Base-by-base conservation (phyloP, 2,113 vertebrate genomes). In the Ctenomys sociabilis region DNA sequence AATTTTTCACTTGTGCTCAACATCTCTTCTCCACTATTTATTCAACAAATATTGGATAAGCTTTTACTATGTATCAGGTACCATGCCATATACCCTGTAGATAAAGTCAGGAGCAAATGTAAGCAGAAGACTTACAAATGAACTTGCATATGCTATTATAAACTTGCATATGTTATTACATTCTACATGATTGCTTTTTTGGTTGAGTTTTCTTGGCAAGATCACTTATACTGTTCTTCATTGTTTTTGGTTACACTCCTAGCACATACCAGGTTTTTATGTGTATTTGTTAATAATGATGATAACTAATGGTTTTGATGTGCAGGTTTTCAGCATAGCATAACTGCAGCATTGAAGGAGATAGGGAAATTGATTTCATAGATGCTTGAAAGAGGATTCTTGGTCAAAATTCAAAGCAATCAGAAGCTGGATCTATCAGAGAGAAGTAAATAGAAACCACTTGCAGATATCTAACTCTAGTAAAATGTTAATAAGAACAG, bases 1-100 rank as follows among this genome's bases (percentile, higher is more conserved):
- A 86, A 92, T 35, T 73, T 82, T 95, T 96, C 13, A 72, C 73
- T 83, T 32, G 32, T 93, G 11, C 7, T 85, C 49, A 7, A 49
- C 73, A 22, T 81, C 12, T 93, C 49, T 32, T 96, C n/a, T 91
- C 94, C 4, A n/a, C n/a, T 82, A 63, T 52, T 92, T 83, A 59
- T 59, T 96, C 59, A 77, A 68, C 22, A 93, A 91, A 52, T 82
- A 63, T 57, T 95, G 85, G 72, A 66, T 80, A n/a, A 91, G 32
- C n/a, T 92, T 9, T 37, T 94, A 32, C n/a, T 93, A n/a, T 78
- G 16, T 95, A 32, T 59, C 26, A 82, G 78, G 37, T 14, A 78
- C 30, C 72, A 17, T 54, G 22, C 57, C n/a, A n/a, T n/a, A n/a
- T n/a, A n/a, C n/a, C 70, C 73, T 94, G 5, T 78, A 95, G 40